phyloP scores from a whole-genome alignment of 1,140 invertebrate species.

The Drosophila punjabiensis region DNA sequence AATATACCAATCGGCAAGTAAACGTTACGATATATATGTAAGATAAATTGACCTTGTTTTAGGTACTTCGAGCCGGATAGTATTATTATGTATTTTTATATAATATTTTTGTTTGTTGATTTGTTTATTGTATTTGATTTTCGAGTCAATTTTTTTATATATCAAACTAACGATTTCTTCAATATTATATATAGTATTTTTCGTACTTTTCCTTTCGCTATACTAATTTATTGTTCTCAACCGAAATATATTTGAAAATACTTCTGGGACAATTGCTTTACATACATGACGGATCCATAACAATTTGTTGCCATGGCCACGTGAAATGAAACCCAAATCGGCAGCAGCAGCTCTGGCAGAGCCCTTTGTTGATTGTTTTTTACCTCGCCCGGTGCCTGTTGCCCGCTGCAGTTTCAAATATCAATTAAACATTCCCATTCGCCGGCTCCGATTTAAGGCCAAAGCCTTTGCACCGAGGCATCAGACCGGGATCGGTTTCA shows the following conservation, averaged over 20 bases:
- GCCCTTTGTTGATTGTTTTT: conserved; percentile 38
- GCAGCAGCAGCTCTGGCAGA: not conserved
- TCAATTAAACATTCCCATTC: conserved; percentile 58
- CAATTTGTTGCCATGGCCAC: conserved; percentile 28
- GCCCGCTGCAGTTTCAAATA: conserved; percentile 50
- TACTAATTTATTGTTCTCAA: not conserved
- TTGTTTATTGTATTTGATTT: no score
- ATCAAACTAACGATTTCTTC: not conserved
- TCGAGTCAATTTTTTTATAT: no score
- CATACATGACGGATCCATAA: conserved; percentile 6
- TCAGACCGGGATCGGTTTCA: conserved; percentile 12
- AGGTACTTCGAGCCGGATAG: no score
- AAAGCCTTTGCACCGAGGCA: not conserved
- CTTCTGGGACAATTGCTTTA: not conserved
- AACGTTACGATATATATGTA: no score
- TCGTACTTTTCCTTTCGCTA: not conserved
- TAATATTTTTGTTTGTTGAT: no score
- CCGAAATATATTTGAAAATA: not conserved
- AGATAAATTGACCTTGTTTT: no score
- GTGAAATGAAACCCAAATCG: conserved; percentile 42
- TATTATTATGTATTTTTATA: no score
- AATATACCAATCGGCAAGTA: no score
- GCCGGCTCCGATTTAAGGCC: conserved; percentile 19
- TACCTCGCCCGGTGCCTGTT: conserved; percentile 13
- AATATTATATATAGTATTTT: no score